These are phyloP conservation scores for Eupeodes latifasciatus DNA, from an alignment of 2,888 invertebrate species.

Conservation along the genomic window DNA sequence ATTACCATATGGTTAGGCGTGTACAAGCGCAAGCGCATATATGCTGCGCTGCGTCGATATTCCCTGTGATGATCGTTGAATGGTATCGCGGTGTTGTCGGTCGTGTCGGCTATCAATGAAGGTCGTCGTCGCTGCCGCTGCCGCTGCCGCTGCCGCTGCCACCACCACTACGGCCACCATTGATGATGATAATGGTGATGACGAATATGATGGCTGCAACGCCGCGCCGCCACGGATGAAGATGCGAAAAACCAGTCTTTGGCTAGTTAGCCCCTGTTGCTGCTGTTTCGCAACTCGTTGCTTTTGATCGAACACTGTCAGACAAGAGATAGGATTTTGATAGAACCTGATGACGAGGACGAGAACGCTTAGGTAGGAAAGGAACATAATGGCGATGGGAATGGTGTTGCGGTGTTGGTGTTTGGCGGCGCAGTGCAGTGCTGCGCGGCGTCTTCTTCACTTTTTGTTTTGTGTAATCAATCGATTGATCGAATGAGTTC, in stretches of 20 bases:
- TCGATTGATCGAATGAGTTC: conserved; percentile 60
- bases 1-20: conserved; percentile 75
- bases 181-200: conserved; percentile 60
- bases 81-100: neutral
- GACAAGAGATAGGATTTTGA: conserved; percentile 58
- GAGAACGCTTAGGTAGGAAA: neutral
- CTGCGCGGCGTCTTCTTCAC: neutral
- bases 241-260: conserved; percentile 51
- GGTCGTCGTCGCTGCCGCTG: conserved; percentile 40
- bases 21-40: neutral
- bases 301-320: conserved; percentile 70
- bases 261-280: conserved; percentile 44
- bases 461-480: conserved; percentile 70
- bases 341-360: conserved; percentile 59
- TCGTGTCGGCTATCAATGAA: conserved; percentile 46
- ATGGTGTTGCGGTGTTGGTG: conserved; percentile 38
- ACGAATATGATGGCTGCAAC: conserved; percentile 58
- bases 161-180: neutral
- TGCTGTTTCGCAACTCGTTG: conserved; percentile 1
- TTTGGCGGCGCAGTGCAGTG: conserved; percentile 9
- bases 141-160: neutral
- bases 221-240: neutral
- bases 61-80: neutral
- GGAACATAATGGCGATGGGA: conserved; percentile 19
- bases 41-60: conserved; percentile 61